A percentile compares a stretch with the other conserved stretches of the same genome.
Evolutionary conservation across 2,797 vertebrate species (phyloP).

Genomic region (Darevskia mixta): DNA sequence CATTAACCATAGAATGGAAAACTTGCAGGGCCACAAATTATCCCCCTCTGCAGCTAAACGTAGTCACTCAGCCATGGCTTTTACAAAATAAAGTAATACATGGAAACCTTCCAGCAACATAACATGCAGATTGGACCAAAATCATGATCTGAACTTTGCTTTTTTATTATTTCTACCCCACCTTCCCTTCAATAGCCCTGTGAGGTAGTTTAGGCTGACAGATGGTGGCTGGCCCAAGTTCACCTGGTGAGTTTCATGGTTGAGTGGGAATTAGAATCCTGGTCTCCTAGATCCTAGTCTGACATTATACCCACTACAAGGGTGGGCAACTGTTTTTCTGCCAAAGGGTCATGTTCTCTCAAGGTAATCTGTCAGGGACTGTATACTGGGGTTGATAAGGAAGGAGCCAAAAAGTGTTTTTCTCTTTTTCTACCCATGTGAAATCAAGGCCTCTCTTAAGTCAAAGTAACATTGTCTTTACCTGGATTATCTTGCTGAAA

Average conservation of each 20-base stretch:
- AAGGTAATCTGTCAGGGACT: neutral
- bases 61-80: neutral
- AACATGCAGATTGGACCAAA: neutral
- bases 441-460: neutral
- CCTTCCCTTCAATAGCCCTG: no score
- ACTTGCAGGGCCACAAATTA: neutral
- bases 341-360: no score
- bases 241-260: no score
- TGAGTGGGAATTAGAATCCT: no score
- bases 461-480: slow-evolving; percentile 41
- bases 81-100: neutral
- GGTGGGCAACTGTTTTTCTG: no score
- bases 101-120: neutral
- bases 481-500: slow-evolving; percentile 75
- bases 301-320: no score
- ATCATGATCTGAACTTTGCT: neutral
- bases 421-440: no score
- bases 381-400: no score
- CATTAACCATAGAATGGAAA: neutral
- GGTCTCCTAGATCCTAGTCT: no score
- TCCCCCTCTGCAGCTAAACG: neutral
- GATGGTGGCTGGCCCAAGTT: no score
- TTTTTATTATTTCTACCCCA: neutral
- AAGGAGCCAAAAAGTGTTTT: no score
- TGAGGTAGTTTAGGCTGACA: no score